phyloP scores from a whole-genome alignment of 2,888 invertebrate species.

The Phalera bucephala region DNA sequence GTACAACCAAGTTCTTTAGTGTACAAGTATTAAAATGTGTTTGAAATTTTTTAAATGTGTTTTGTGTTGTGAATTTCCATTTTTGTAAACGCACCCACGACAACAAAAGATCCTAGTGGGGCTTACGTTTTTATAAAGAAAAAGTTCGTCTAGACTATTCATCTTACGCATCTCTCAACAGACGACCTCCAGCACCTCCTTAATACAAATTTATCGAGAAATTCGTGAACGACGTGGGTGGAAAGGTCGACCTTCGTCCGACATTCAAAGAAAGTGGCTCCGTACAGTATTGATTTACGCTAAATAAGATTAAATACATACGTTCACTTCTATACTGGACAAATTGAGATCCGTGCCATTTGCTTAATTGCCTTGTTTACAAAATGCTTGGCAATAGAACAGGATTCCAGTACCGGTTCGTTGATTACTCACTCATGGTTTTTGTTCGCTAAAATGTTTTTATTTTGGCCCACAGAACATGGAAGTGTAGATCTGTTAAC shows the following conservation, averaged over 20 bases:
- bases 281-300: conserved; percentile 9
- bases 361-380: conserved; percentile 38
- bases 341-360: conserved; percentile 22
- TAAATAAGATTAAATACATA: conserved; percentile 7
- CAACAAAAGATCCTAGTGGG: too few relatives aligned
- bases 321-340: conserved; percentile 3
- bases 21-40: too few relatives aligned
- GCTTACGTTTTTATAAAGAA: too few relatives aligned
- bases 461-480: too few relatives aligned
- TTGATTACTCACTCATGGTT: not conserved
- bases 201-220: conserved; percentile 14
- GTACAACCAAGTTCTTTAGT: too few relatives aligned
- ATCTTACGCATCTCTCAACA: conserved; percentile 6
- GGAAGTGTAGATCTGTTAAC: too few relatives aligned
- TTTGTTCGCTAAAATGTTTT: too few relatives aligned
- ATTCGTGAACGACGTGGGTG: conserved; percentile 13
- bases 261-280: conserved; percentile 18
- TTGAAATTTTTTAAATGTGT: too few relatives aligned
- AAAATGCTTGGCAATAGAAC: conserved; percentile 11
- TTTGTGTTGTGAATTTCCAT: too few relatives aligned
- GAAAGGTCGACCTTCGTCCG: conserved; percentile 17
- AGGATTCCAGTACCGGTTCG: conserved; percentile 18
- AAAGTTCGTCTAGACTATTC: conserved; percentile 6
- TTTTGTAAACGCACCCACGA: too few relatives aligned
- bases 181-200: not conserved